phyloP scores from a whole-genome alignment of 2,113 vertebrate species.

The Mola mola region DNA sequence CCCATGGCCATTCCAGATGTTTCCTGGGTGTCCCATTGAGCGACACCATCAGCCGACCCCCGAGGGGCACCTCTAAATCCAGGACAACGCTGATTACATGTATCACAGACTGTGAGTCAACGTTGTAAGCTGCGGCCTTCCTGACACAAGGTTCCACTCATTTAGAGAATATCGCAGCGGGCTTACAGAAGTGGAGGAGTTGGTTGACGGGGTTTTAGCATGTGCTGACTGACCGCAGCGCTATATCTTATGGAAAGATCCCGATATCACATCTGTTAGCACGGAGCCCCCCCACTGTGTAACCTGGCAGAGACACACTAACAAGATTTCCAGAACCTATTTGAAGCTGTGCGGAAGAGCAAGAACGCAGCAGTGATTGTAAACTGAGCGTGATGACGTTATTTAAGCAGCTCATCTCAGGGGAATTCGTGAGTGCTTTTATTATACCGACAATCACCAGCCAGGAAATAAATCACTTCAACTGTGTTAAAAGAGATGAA shows the following conservation, averaged over 20 bases:
- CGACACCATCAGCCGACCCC: slow-evolving; percentile 33
- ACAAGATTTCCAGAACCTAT: slow-evolving; percentile 23
- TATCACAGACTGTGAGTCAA: slow-evolving; percentile 33
- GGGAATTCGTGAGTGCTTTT: slow-evolving; percentile 5
- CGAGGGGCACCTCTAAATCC: slow-evolving; percentile 36
- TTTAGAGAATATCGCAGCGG: slow-evolving; percentile 45
- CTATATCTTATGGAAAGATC: slow-evolving; percentile 54
- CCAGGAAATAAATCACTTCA: slow-evolving; percentile 10
- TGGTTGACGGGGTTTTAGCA: background rate
- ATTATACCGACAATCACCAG: slow-evolving; percentile 15
- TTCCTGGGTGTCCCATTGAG: slow-evolving; percentile 45
- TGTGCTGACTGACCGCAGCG: slow-evolving; percentile 30
- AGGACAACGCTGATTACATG: slow-evolving; percentile 29
- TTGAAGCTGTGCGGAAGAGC: slow-evolving; percentile 3
- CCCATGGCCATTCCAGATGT: slow-evolving; percentile 67
- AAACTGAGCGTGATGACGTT: too few relatives aligned
- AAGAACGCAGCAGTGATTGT: slow-evolving; percentile 6
- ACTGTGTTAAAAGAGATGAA: background rate
- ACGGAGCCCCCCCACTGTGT: background rate
- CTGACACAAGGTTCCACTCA: slow-evolving; percentile 37
- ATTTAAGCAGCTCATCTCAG: slow-evolving; percentile 2
- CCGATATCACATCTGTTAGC: slow-evolving; percentile 19
- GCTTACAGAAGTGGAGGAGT: background rate
- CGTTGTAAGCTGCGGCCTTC: slow-evolving; percentile 20
- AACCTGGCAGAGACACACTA: slow-evolving; percentile 24